Conservation (phyloP, 2,797 vertebrate species). For the Naso thynnoides region DNA sequence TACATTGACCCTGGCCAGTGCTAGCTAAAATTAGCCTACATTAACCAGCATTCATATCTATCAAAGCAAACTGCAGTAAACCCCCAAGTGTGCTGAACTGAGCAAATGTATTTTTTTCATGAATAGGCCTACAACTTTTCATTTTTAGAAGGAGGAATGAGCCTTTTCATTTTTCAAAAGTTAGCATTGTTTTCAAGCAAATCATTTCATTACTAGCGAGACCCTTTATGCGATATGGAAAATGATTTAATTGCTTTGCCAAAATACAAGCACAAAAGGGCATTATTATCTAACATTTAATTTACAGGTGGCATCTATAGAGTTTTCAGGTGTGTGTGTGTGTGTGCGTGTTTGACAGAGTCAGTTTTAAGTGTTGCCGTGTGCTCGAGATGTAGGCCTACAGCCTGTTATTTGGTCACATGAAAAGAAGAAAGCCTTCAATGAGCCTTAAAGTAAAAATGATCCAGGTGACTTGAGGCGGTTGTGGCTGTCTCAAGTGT, state of each 20-base stretch:
- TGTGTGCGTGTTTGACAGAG: not conserved
- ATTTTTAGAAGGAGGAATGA: not conserved
- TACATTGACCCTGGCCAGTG: too few species aligned
- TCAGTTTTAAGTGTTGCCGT: conserved; percentile 2
- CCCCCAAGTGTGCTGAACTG: not conserved
- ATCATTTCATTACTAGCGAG: not conserved
- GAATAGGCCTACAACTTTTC: not conserved
- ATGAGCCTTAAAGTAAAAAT: conserved; percentile 53
- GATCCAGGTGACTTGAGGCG: conserved; percentile 64
- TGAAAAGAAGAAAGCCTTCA: conserved; percentile 41
- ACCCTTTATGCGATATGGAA: conserved; percentile 10
- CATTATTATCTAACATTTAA: not conserved
- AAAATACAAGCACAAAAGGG: conserved; percentile 5
- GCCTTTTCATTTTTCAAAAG: not conserved
- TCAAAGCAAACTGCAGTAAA: not conserved
- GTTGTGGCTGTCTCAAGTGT: conserved; percentile 60
- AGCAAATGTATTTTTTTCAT: not conserved
- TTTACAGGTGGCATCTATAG: not conserved
- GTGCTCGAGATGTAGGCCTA: conserved; percentile 28
- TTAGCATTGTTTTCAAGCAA: not conserved
- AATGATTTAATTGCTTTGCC: not conserved
- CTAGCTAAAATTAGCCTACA: not conserved
- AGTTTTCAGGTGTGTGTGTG: not conserved
- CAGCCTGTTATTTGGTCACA: conserved; percentile 47
- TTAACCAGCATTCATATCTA: too few species aligned